Evolutionary conservation across 2,113 vertebrate species (phyloP).

Genomic region (Sphyrna mokarran): DNA sequence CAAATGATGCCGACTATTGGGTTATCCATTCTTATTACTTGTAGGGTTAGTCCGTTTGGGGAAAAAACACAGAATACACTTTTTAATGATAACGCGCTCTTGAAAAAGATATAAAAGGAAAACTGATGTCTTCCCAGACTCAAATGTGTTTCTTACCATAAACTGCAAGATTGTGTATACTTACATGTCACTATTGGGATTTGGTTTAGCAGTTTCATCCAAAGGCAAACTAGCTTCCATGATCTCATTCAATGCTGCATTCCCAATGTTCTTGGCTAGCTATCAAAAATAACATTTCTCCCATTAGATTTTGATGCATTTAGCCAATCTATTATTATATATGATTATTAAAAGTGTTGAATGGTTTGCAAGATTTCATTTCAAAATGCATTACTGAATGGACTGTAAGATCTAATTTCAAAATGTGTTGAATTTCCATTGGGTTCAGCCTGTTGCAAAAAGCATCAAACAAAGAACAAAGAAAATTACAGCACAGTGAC

Average conservation of each 20-base stretch:
- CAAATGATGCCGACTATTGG: neutral
- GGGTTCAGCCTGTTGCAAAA: neutral
- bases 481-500: too few species aligned
- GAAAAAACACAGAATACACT: neutral
- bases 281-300: constrained; percentile 50
- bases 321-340: neutral
- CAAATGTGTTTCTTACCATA: neutral
- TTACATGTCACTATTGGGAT: constrained; percentile 85
- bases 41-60: neutral
- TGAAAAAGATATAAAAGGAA: neutral
- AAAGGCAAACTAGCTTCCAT: constrained; percentile 80
- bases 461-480: neutral
- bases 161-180: constrained; percentile 45
- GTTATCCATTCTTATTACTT: neutral
- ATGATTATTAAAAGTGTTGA: neutral
- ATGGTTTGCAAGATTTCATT: neutral
- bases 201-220: constrained; percentile 71
- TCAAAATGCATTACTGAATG: neutral
- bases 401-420: neutral
- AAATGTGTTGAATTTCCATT: neutral
- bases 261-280: constrained; percentile 95
- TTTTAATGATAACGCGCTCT: neutral
- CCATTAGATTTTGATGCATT: neutral
- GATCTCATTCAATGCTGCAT: constrained; percentile 89
- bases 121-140: neutral